Evolutionary conservation across 1,140 invertebrate genomes (phyloP), one percentile per base, ranked within the genome.

Genomic region (Eumaeus atala): DNA sequence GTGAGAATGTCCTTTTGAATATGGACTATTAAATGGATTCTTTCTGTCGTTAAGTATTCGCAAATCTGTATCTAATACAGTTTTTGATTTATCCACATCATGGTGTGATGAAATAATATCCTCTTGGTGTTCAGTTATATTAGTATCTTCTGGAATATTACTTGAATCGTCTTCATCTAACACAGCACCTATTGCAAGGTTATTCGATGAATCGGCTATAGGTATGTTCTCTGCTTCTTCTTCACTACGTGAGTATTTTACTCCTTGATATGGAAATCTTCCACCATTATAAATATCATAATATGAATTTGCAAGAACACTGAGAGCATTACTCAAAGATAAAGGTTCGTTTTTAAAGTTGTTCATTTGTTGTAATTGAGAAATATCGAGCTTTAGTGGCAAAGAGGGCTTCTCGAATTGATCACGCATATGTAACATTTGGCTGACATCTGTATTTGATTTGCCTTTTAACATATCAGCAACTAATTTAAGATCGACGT

Each of bases 391-490:
- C 58, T 80, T 86, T 10, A 79, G 59, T 17, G 87, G 78, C 9
- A 58, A 28, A 11, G 6, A 14, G 14, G 73, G 66, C 49, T 77
- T 85, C 58, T 64, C 64, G 36, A 73, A 70, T 50, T 83, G 74
- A 14, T 84, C 80, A 55, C 74, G 67, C 28, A 84, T 56, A 34
- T 70, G 48, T 44, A 72, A 58, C 28, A 84, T 58, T 51, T 79
- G 74, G 5, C 67, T 67, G 18, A 87, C 82, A 53, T 84, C 84
- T 37, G 77, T 34, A 9, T 67, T 51, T 21, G 74, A 56, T 69
- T 87, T 89, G 16, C 84, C 84, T 72, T 80, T 87, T 50, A 89
- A 70, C 73, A 88, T 82, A 51, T 88, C 86, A 48, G 81, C 79
- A 4, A 88, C 82, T 54, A 88, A 56, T 70, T 82, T 85, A 5